phyloP scores from a whole-genome alignment of 2,888 invertebrate species.

The Bhutanitis thaidina region DNA sequence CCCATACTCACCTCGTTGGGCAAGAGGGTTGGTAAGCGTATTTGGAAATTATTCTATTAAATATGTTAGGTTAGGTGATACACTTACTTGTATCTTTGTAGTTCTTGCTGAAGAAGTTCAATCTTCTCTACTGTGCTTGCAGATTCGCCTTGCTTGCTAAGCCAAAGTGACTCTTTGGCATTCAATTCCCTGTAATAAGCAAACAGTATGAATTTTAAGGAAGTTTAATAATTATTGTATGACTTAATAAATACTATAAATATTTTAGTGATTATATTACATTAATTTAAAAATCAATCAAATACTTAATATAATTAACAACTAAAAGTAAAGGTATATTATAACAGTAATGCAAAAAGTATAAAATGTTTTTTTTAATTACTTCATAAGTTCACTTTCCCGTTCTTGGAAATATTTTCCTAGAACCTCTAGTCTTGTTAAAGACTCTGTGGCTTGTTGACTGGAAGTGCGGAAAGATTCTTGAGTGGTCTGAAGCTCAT shows the following conservation, averaged over 20 bases:
- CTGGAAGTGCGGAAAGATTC: conserved; percentile 49
- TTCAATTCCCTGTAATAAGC: conserved; percentile 84
- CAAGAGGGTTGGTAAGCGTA: no score
- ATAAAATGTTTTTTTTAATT: conserved; percentile 33
- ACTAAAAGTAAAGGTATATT: background rate
- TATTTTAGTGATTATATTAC: no score
- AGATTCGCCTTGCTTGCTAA: conserved; percentile 90
- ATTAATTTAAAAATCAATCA: no score
- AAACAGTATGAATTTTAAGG: no score
- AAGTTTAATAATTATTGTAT: no score
- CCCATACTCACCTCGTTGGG: no score
- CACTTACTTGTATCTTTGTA: conserved; percentile 87
- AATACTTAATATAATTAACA: no score
- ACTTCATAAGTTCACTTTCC: conserved; percentile 93
- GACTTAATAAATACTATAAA: no score
- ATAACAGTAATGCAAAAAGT: background rate
- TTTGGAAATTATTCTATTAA: no score
- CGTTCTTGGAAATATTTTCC: conserved; percentile 95
- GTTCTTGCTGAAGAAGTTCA: conserved; percentile 87
- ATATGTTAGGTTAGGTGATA: background rate
- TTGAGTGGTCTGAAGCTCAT: conserved; percentile 49
- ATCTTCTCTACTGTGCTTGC: conserved; percentile 89
- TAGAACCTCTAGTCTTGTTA: conserved; percentile 91
- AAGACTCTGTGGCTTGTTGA: conserved; percentile 82
- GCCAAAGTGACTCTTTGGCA: conserved; percentile 87